Conservation (phyloP, 1,140 invertebrate species). For the Leptoteleia sp. region DNA sequence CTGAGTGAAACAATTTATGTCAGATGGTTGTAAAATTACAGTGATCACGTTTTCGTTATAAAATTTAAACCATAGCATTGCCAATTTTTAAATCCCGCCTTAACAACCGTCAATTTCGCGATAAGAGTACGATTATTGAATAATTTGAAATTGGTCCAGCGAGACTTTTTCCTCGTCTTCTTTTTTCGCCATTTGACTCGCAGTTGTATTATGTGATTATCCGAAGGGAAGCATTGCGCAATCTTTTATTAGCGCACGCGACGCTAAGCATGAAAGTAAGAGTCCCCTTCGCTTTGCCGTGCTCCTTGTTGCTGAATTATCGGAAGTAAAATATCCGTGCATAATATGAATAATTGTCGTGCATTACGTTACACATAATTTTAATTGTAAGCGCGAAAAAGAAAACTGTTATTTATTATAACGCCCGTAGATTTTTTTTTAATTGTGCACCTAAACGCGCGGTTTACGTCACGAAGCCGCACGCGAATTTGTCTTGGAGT, state of each 20-base stretch:
- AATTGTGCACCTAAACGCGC: neutral
- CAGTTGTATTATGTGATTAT: conserved; percentile 54
- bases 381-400: conserved; percentile 17
- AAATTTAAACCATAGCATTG: too few relatives aligned
- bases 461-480: conserved; percentile 2
- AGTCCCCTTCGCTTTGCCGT: conserved; percentile 51
- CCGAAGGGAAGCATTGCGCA: conserved; percentile 59
- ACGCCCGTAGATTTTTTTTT: neutral
- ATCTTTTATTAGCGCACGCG: conserved; percentile 67
- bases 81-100: too few relatives aligned
- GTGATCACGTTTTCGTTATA: too few relatives aligned
- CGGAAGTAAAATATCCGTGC: conserved; percentile 45
- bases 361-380: conserved; percentile 31
- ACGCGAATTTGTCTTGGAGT: conserved; percentile 10
- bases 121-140: neutral
- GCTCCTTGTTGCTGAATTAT: conserved; percentile 39
- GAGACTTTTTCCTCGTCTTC: conserved; percentile 23
- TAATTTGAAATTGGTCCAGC: conserved; percentile 26
- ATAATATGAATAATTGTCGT: conserved; percentile 28
- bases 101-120: too few relatives aligned
- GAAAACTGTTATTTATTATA: conserved; percentile 17
- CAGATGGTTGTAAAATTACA: too few relatives aligned
- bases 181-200: conserved; percentile 37
- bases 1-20: too few relatives aligned
- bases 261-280: conserved; percentile 67